Percentiles rank a stretch among this genome's conserved stretches.
These are phyloP conservation scores for Seira ritae DNA, from an alignment of 2,888 invertebrate species.

Conservation along the genomic window DNA sequence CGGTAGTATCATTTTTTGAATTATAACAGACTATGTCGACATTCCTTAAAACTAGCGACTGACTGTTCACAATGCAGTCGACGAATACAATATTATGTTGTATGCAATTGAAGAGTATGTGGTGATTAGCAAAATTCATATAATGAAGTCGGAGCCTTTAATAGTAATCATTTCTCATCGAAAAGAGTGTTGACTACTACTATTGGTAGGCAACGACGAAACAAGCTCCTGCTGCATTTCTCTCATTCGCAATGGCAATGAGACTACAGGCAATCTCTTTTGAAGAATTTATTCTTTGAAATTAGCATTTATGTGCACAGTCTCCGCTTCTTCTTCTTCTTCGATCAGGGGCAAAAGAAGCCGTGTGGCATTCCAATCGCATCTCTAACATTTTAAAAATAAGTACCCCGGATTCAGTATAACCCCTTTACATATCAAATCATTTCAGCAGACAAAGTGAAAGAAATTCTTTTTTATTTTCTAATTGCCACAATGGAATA, in stretches of 20 bases:
- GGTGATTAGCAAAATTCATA: no score
- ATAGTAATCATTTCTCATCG: not conserved
- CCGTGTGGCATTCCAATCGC: not conserved
- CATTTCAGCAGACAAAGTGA: not conserved
- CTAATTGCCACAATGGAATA: not conserved
- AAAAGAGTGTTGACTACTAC: not conserved
- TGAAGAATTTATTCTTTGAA: not conserved
- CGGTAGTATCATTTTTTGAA: no score
- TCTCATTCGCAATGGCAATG: not conserved
- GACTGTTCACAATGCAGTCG: no score
- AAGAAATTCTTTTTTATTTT: not conserved
- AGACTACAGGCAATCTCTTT: not conserved
- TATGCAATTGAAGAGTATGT: no score
- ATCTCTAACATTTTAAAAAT: not conserved
- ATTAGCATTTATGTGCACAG: not conserved
- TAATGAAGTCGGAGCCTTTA: not conserved
- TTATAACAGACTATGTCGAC: no score
- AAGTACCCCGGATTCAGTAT: constrained; percentile 7
- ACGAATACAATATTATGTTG: no score
- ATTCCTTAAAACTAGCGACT: no score
- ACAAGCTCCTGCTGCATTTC: not conserved
- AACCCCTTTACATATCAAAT: constrained; percentile 1
- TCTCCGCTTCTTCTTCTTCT: no score
- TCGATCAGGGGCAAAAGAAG: not conserved
- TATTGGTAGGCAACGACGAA: not conserved